Percentiles rank a stretch among this genome's conserved stretches.
phyloP scores from a whole-genome alignment of 1,140 invertebrate genomes.

The Sinonovacula constricta region DNA sequence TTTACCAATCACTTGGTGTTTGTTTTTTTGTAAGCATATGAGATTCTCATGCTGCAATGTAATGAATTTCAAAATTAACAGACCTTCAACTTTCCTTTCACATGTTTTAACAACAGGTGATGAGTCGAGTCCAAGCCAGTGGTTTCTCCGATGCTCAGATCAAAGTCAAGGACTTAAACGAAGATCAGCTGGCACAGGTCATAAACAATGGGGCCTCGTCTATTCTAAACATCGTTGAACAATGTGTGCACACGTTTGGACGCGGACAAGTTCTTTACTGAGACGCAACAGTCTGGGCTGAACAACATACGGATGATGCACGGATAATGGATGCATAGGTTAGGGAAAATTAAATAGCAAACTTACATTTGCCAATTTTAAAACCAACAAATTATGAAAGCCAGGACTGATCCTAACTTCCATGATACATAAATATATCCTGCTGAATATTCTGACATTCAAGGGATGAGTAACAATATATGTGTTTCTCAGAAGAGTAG shows the following conservation, averaged over 20 bases:
- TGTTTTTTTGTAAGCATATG: neutral
- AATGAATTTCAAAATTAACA: neutral
- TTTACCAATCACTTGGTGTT: no score
- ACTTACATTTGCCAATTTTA: no score
- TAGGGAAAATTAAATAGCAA: no score
- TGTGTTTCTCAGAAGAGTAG: no score
- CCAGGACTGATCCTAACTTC: no score
- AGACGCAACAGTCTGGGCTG: no score
- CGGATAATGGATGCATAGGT: no score
- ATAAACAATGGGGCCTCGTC: conserved; percentile 28
- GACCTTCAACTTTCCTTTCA: neutral
- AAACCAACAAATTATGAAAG: no score
- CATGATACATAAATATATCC: no score
- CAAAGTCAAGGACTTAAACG: neutral
- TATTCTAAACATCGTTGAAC: conserved; percentile 18
- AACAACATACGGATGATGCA: no score
- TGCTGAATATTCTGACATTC: no score
- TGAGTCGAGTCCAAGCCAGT: neutral
- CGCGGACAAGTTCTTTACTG: conserved; percentile 27
- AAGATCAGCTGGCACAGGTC: conserved; percentile 1
- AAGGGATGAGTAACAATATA: no score
- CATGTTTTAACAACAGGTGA: conserved; percentile 5
- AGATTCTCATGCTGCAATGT: neutral
- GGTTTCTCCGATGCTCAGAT: neutral
- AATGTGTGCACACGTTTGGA: conserved; percentile 21